phyloP scores from a whole-genome alignment of 2,797 vertebrate genomes.

The Clamator glandarius region DNA sequence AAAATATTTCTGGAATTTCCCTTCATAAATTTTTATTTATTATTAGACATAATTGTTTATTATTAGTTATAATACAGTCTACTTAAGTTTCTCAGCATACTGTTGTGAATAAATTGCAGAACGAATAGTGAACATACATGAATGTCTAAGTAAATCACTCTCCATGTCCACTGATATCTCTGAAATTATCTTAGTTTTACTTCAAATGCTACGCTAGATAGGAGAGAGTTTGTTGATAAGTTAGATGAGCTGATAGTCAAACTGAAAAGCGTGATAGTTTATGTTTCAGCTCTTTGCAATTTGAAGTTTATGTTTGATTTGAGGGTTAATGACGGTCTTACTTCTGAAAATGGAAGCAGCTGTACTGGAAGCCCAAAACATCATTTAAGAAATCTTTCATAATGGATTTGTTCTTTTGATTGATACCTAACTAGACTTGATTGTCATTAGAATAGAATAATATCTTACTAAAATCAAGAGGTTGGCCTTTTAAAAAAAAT shows the following conservation, averaged over 20 bases:
- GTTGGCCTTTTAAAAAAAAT: background rate
- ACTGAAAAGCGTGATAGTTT: background rate
- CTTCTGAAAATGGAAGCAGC: conserved; percentile 6
- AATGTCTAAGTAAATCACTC: background rate
- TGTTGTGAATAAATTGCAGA: background rate
- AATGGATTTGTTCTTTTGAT: conserved; percentile 39
- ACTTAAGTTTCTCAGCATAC: background rate
- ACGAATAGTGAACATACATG: background rate
- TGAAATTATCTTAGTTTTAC: background rate
- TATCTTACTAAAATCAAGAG: conserved; percentile 2
- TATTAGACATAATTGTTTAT: background rate
- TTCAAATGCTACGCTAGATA: background rate
- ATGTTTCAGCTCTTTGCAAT: conserved; percentile 9
- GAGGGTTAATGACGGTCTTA: background rate
- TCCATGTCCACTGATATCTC: background rate
- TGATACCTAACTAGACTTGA: conserved; percentile 42
- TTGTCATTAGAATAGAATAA: conserved; percentile 40
- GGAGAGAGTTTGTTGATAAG: background rate
- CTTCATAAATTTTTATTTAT: background rate
- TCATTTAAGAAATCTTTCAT: conserved; percentile 27
- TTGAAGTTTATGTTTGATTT: background rate
- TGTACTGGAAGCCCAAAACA: conserved; percentile 1
- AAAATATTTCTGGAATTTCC: background rate
- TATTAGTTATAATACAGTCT: background rate
- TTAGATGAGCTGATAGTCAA: background rate